phyloP scores from a whole-genome alignment of 2,113 vertebrate genomes.

The Nyctibius bracteatus region DNA sequence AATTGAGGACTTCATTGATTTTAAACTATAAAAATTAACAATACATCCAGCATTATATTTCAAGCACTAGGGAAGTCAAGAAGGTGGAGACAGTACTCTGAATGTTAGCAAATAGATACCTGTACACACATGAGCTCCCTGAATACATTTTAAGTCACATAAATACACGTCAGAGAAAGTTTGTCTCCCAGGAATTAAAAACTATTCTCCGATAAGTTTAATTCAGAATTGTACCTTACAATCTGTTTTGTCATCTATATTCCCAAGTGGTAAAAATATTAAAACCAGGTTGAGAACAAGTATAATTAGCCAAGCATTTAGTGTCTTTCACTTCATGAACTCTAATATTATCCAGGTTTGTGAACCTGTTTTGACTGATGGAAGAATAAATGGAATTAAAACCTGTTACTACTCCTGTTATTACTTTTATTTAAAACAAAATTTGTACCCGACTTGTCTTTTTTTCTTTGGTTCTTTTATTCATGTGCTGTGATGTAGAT shows the following conservation, averaged over 20 bases:
- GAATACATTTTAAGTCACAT: not conserved
- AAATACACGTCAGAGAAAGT: not conserved
- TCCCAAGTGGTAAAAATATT: not conserved
- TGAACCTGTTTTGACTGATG: not conserved
- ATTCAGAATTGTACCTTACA: not conserved
- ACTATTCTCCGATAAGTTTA: not conserved
- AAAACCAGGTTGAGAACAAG: not conserved
- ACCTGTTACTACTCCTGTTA: not conserved
- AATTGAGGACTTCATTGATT: not conserved
- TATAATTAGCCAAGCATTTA: conserved; percentile 31
- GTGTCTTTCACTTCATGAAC: conserved; percentile 32
- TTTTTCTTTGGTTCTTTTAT: not conserved
- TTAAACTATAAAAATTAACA: not conserved
- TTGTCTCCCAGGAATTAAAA: not conserved
- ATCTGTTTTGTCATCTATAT: not conserved
- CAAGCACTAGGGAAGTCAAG: not conserved
- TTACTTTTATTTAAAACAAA: not conserved
- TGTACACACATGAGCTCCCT: not conserved
- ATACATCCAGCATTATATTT: not conserved
- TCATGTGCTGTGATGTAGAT: not conserved
- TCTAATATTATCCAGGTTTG: not conserved
- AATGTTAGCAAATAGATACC: not conserved
- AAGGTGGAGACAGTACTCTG: not conserved
- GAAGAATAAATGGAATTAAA: conserved; percentile 12
- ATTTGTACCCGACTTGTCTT: not conserved